Base-by-base conservation (phyloP, 2,113 vertebrate genomes). In the Isurus oxyrinchus region DNA sequence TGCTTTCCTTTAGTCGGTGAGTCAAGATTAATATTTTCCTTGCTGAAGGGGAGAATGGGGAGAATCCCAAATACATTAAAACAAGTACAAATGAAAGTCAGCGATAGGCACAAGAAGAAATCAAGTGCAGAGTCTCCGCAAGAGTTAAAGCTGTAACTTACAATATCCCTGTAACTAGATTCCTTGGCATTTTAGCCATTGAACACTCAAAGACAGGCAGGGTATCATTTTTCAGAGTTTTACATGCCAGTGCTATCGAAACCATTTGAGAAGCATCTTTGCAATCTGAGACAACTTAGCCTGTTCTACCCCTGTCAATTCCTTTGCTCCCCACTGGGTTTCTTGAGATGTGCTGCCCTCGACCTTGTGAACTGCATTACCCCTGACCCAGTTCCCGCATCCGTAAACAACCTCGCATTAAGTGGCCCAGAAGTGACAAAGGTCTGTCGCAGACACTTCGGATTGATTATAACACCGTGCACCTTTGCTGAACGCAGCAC, bases 381-480 rank as follows among this genome's bases (percentile, higher is more conserved):
- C 90, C 57, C 90, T 94, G 90, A 63, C 57, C 90, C 90, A 94
- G 90, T 94, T 94, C 90, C n/a, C 5, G 40, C 59, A 94, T 66
- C 90, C 40, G 90, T 63, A 94, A 94, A 94, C 90, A 94, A 59
- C 35, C 90, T 84, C 90, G 40, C 35, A 11, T 23, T 10, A 5
- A 63, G 21, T 19, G 59, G n/a, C 59, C 44, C 59, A 21, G 14
- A 63, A 66, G 90, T 8, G 90, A 61, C 90, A 40, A 0, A 0
- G 35, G 23, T n/a, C 90, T 40, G 59, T 23, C 59, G n/a, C 16
- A 94, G 40, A 94, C 16, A 40, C 25, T 94, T 44, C 23, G 35
- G 8, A 40, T 40, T 5, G 90, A 40, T 40, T 40, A 94, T 8
- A 94, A 44, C 35, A 11, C 59, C 40, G 66, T 23, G 40, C 35